phyloP scores from a whole-genome alignment of 64 coral and sea anemone species.

The Montipora foliosa region DNA sequence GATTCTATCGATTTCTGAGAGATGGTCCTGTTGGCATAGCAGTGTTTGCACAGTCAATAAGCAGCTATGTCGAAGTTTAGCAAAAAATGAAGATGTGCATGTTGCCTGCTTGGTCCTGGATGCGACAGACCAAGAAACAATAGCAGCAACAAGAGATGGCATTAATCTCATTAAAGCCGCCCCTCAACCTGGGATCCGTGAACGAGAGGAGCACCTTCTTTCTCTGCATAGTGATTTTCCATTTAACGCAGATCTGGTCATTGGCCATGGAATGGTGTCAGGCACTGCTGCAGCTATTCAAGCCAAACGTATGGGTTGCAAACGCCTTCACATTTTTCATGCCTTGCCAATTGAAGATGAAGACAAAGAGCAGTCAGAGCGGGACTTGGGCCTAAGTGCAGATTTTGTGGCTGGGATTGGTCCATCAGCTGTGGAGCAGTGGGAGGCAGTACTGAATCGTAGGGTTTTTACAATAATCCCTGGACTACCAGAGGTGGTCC shows the following conservation, averaged over 20 bases:
- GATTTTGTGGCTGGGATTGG: conserved; percentile 75
- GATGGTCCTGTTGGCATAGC: conserved; percentile 48
- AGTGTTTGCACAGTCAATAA: conserved; percentile 43
- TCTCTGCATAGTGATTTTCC: conserved; percentile 49
- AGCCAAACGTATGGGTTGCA: conserved; percentile 38
- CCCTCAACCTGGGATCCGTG: conserved; percentile 20
- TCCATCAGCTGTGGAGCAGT: conserved; percentile 50
- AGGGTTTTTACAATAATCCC: conserved; percentile 70
- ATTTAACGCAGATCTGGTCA: conserved; percentile 61
- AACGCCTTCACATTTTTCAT: conserved; percentile 70
- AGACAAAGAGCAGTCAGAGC: neutral
- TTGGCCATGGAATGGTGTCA: conserved; percentile 68
- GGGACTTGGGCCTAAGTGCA: conserved; percentile 46
- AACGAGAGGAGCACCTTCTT: conserved; percentile 31
- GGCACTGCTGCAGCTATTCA: conserved; percentile 67
- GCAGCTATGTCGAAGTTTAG: conserved; percentile 50
- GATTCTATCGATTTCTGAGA: conserved; percentile 28
- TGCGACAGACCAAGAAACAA: conserved; percentile 28
- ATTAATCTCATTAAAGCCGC: conserved; percentile 54
- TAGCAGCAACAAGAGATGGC: conserved; percentile 50
- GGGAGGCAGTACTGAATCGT: conserved; percentile 64
- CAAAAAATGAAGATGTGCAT: conserved; percentile 13
- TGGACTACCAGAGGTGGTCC: conserved; percentile 45
- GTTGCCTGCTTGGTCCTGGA: conserved; percentile 63
- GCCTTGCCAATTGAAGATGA: conserved; percentile 24